phyloP scores from a whole-genome alignment of 2,797 vertebrate genomes.

The Chaetophractus vellerosus region DNA sequence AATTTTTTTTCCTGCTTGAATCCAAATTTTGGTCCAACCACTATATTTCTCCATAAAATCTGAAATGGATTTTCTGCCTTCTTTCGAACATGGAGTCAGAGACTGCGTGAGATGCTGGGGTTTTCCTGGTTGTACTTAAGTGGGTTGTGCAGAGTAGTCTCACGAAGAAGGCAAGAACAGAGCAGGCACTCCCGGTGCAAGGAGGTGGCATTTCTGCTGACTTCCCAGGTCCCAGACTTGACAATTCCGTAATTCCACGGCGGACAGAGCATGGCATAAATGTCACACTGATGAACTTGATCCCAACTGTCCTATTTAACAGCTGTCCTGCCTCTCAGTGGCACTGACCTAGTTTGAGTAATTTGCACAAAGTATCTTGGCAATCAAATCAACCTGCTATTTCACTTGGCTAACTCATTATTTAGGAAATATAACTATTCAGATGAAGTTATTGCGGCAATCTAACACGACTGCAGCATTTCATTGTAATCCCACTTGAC shows the following conservation, averaged over 20 bases:
- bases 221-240: neutral
- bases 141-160: rapidly evolving
- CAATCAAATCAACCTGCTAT: constrained; percentile 81
- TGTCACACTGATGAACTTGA: constrained; percentile 74
- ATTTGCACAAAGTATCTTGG: constrained; percentile 80
- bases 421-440: constrained; percentile 79
- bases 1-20: neutral
- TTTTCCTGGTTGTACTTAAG: neutral
- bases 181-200: neutral
- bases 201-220: neutral
- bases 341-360: constrained; percentile 82
- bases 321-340: constrained; percentile 77
- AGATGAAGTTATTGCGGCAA: constrained; percentile 67
- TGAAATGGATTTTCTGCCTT: neutral
- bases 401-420: constrained; percentile 79
- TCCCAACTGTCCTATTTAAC: constrained; percentile 78
- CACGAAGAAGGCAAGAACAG: neutral
- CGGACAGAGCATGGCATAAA: constrained; percentile 43
- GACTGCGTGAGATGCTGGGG: neutral
- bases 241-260: constrained; percentile 48
- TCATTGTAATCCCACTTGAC: constrained; percentile 44
- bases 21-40: neutral
- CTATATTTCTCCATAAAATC: neutral
- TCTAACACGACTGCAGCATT: constrained; percentile 57
- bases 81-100: neutral